Base-by-base conservation (phyloP, 53 echinoderm and acorn worm species). In the Henricia sp. region DNA sequence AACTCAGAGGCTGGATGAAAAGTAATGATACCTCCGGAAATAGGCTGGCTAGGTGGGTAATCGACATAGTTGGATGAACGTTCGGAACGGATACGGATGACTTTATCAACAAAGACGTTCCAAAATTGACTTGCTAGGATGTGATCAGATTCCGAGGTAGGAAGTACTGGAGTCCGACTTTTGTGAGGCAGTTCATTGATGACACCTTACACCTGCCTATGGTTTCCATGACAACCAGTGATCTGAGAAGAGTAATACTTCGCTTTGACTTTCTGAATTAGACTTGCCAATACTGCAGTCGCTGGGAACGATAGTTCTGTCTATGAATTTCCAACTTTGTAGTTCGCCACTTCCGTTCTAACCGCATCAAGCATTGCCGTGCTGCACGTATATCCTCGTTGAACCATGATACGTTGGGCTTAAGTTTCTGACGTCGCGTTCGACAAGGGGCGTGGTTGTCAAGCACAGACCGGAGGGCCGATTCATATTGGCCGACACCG, bases 361-460 rank as follows among this genome's bases (percentile, higher is more conserved):
- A 37, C n/a, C 37, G 66, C 16, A 17, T 14, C 20, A 14, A 12
- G 3, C 2, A 17, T 66, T 11, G 13, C 16, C 66, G 19, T 36
- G 36, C 66, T 19, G 66, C 33, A 32, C 34, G 34, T 0, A 69
- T 69, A 25, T 69, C 69, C 6, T 69, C 69, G 44, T 69, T 69
- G 24, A 69, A 69, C 69, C 69, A 69, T 12, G 44, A 23, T 2
- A 9, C 10, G 27, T 69, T 23, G 14, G 43, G 37, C 43, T 9
- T 19, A 42, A 23, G 6, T 9, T 14, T 60, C 3, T 28, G 28
- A 14, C 19, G 26, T 14, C 60, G 11, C 11, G 19, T 17, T 13
- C 19, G 66, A 14, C 33, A 2, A 37, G 66, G 66, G 36, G 37
- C 36, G 20, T 66, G 34, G 12, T 66, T 10, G 36, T 66, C 66